Base-by-base conservation (phyloP, 2,797 vertebrate genomes). In the Siniperca obscura region DNA sequence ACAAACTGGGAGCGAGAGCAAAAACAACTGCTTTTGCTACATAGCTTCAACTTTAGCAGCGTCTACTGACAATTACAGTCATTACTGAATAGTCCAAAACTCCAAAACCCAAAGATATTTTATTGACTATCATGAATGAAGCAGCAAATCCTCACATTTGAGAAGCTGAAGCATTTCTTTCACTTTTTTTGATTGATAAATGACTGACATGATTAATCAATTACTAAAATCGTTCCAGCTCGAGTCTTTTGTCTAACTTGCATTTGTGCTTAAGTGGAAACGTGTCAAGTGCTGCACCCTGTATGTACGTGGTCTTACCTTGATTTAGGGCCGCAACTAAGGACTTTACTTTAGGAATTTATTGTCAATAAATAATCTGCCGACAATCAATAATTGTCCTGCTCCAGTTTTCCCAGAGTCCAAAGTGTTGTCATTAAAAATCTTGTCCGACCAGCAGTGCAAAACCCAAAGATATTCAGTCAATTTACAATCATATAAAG, bases 1-100 rank as follows among this genome's bases (percentile, higher is more conserved):
- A 70, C 85, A 81, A 84, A 89, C 87, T 57, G 84, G 70, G 60
- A 81, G 79, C n/a, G 12, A 17, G 70, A 71, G 76, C 25, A 56
- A 62, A 75, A 79, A 76, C 76, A 76, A 82, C 64, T 46, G 67
- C 78, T 67, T 12, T 38, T 19, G 60, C 65, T 44, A 48, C 61
- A 52, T 22, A 25, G 80, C 74, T 38, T 36, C 59, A 36, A 38
- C n/a, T 21, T 13, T 34, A 10, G n/a, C 22, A 5, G 34, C 7
- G 9, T 19, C 52, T 34, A 21, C 57, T 2, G 10, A n/a, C 48
- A 52, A 56, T 52, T 25, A 52, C 0, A 40, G 4, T 9, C 74
- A n/a, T 44, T 4, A 72, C 70, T 3, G 9, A 81, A 48, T 4
- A 48, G 9, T 17, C 38, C 16, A 25, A 65, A 4, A 21, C 38